These are phyloP conservation scores for Archaeoteleia sp. DNA, from an alignment of 2,888 invertebrate genomes.

Conservation along the genomic window DNA sequence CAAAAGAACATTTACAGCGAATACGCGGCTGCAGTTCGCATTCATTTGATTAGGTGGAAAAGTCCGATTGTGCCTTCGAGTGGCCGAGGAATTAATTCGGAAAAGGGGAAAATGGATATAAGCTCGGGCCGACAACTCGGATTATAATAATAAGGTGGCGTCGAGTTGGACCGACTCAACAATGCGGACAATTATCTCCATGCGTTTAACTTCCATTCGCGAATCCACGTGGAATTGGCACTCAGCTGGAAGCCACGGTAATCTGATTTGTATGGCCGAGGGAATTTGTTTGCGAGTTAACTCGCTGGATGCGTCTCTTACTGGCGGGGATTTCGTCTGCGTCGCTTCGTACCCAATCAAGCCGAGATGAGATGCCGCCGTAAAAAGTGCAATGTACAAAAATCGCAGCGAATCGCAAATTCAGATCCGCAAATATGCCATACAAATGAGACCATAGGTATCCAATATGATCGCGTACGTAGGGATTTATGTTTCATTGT, in stretches of 20 bases:
- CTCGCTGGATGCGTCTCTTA: conserved; percentile 47
- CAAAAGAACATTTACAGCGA: too few relatives aligned
- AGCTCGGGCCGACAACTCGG: conserved; percentile 35
- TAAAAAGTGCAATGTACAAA: neutral
- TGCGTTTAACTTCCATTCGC: conserved; percentile 51
- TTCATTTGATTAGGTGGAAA: neutral
- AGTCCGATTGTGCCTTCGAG: neutral
- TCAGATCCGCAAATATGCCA: too few relatives aligned
- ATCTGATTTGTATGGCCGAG: conserved; percentile 58
- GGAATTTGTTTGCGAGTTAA: conserved; percentile 61
- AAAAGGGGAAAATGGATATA: conserved; percentile 43
- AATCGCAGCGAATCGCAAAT: too few relatives aligned
- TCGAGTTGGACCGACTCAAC: conserved; percentile 47
- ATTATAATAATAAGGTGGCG: conserved; percentile 52
- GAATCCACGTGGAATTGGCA: conserved; percentile 55
- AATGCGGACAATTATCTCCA: conserved; percentile 56
- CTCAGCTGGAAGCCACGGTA: conserved; percentile 48
- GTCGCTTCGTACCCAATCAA: conserved; percentile 48
- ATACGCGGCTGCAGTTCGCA: too few relatives aligned
- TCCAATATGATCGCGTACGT: too few relatives aligned
- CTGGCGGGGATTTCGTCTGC: conserved; percentile 50
- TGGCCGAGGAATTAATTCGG: conserved; percentile 27
- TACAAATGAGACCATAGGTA: too few relatives aligned
- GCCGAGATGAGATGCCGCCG: conserved; percentile 30
- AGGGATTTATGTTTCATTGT: too few relatives aligned